Conservation (phyloP, 1,140 invertebrate species). For the Papilio glaucus region DNA sequence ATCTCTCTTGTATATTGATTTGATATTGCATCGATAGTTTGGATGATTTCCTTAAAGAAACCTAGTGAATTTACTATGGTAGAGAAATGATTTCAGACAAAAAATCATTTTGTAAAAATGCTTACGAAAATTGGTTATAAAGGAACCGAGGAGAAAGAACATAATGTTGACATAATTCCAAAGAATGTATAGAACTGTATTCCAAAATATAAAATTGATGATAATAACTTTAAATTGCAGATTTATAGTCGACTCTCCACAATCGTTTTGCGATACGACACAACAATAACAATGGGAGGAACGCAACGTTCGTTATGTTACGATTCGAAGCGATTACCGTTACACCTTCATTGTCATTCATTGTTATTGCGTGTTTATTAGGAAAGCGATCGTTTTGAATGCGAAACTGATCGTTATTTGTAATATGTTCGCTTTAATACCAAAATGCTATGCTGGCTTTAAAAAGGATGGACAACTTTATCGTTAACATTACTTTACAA, state of each 20-base stretch:
- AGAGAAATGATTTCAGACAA: too few relatives aligned
- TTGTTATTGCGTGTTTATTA: constrained; percentile 39
- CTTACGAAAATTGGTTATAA: too few relatives aligned
- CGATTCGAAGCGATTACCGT: constrained; percentile 30
- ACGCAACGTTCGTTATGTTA: constrained; percentile 15
- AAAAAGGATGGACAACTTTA: background rate
- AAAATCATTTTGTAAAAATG: too few relatives aligned
- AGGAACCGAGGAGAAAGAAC: too few relatives aligned
- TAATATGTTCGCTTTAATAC: constrained; percentile 27
- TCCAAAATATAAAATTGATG: too few relatives aligned
- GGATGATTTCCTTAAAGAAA: too few relatives aligned
- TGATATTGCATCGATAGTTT: too few relatives aligned
- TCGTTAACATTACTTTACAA: background rate
- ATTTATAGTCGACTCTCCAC: background rate
- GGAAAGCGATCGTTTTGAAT: constrained; percentile 12
- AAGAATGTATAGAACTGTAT: background rate
- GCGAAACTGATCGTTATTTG: constrained; percentile 26
- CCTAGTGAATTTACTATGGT: too few relatives aligned
- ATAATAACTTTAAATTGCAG: background rate
- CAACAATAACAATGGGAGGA: constrained; percentile 26
- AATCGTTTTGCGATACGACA: constrained; percentile 26
- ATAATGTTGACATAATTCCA: background rate
- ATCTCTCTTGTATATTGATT: too few relatives aligned
- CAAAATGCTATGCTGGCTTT: constrained; percentile 22
- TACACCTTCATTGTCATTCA: constrained; percentile 39